These are phyloP conservation scores for Malachius bipustulatus DNA, from an alignment of 2,888 invertebrate species.

Conservation along the genomic window DNA sequence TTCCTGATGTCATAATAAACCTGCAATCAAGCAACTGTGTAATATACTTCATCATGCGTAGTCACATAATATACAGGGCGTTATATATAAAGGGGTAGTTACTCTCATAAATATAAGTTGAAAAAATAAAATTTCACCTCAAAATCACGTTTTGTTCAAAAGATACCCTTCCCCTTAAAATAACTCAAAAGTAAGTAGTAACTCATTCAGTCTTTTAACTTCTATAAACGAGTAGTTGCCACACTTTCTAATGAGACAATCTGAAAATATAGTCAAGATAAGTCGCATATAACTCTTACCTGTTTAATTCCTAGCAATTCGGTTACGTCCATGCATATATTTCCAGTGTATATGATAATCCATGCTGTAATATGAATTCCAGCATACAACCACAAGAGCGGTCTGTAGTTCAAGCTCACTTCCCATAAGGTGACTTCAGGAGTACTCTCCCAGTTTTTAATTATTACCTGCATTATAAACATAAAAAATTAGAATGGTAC, in stretches of 20 bases:
- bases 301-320: constrained; percentile 51
- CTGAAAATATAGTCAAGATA: constrained; percentile 6
- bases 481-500: constrained; percentile 18
- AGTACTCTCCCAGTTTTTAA: constrained; percentile 41
- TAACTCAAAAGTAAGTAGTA: no score
- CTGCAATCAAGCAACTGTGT: no score
- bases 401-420: constrained; percentile 38
- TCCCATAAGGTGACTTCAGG: constrained; percentile 43
- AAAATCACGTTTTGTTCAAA: no score
- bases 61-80: no score
- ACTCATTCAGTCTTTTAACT: no score
- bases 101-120: no score
- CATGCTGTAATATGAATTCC: constrained; percentile 42
- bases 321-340: constrained; percentile 48
- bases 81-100: no score
- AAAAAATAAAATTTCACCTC: no score
- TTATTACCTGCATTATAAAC: constrained; percentile 35
- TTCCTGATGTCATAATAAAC: constrained; percentile 44
- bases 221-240: no score
- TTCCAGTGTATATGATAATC: constrained; percentile 47
- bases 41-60: no score
- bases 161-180: no score
- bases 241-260: background rate
- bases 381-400: constrained; percentile 40
- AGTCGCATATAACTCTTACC: no score